Evolutionary conservation across 2,888 invertebrate genomes (phyloP), one percentile per base, ranked within the genome.

Genomic region (Agapetus fuscipes): DNA sequence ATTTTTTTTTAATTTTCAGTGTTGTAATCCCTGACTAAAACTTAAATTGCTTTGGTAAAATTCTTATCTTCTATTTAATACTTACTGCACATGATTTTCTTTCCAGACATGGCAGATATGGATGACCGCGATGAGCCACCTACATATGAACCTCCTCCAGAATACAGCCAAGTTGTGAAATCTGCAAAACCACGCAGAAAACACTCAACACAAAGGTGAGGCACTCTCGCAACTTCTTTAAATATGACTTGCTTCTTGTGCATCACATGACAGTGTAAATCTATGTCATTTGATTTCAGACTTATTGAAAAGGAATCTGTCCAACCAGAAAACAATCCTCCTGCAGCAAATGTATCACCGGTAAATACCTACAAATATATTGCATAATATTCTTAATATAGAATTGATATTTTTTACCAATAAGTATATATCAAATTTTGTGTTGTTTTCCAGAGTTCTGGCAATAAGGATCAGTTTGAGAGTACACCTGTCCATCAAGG

Each of bases 131-230:
- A 48, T 26, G 38, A 38, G 9, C 47, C 47, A 3, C 48, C 48
- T 7, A 34, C 34, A 11, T 48, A 48, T 29, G 48, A 48, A 30
- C 45, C 48, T 16, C 48, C 48, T n/a, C 48, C 48, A 15, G 48
- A 48, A 38, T 48, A 48, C 31, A 43, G 34, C 26, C 45, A 48
- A 38, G 45, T 40, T 7, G 30, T 48, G 11, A 48, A 48, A 35
- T 34, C 40, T 4, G 28, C 28, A 2, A 11, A 31, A 3, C 34
- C 37, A 10, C 37, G 40, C 3, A 37, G 40, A 12, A 44, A 44
- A 31, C 44, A 37, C 11, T 44, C 44, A 3, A 30, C 40, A 5
- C 40, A 44, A 31, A 37, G 44, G 44, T 44, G 10, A 6, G 11
- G n/a, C n/a, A n/a, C n/a, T n/a, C n/a, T n/a, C n/a, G n/a, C n/a